These are phyloP conservation scores for Drosophila melanogaster DNA, from an alignment of 1,140 invertebrate species.

Conservation along the genomic window DNA sequence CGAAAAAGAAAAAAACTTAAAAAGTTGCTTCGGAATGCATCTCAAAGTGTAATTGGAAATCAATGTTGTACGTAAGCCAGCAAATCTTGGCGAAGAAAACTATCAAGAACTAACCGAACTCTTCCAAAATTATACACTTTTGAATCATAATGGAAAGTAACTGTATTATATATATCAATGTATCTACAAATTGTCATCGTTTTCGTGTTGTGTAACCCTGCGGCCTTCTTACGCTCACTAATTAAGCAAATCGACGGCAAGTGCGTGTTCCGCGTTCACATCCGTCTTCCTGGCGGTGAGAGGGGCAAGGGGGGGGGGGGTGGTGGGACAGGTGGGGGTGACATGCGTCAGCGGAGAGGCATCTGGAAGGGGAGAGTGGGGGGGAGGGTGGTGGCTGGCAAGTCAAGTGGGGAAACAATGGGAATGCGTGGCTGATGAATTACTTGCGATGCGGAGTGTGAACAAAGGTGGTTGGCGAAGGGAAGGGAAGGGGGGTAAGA, in stretches of 20 bases:
- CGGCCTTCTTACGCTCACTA: slow-evolving; percentile 35
- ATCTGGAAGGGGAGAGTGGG: too few species aligned
- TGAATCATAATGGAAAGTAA: too few species aligned
- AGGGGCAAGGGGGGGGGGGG: background rate
- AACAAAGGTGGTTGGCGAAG: slow-evolving; percentile 5
- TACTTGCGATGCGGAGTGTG: slow-evolving; percentile 53
- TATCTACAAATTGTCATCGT: too few species aligned
- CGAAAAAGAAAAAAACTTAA: too few species aligned
- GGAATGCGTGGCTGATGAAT: slow-evolving; percentile 78
- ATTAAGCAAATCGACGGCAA: slow-evolving; percentile 71
- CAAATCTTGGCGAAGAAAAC: too few species aligned
- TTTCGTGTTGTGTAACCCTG: background rate
- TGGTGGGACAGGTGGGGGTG: slow-evolving; percentile 39
- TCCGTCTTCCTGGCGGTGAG: slow-evolving; percentile 16
- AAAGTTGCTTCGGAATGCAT: too few species aligned
- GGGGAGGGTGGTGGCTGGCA: background rate
- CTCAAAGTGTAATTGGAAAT: too few species aligned
- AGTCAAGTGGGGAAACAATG: slow-evolving; percentile 53
- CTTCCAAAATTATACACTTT: too few species aligned
- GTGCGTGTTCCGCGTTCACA: slow-evolving; percentile 63
- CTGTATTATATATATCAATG: too few species aligned
- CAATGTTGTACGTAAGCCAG: too few species aligned
- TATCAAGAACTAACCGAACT: too few species aligned
- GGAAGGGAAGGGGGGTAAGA: background rate
- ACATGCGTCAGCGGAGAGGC: slow-evolving; percentile 65